phyloP scores from a whole-genome alignment of 2,113 vertebrate species.

The Excalfactoria chinensis region DNA sequence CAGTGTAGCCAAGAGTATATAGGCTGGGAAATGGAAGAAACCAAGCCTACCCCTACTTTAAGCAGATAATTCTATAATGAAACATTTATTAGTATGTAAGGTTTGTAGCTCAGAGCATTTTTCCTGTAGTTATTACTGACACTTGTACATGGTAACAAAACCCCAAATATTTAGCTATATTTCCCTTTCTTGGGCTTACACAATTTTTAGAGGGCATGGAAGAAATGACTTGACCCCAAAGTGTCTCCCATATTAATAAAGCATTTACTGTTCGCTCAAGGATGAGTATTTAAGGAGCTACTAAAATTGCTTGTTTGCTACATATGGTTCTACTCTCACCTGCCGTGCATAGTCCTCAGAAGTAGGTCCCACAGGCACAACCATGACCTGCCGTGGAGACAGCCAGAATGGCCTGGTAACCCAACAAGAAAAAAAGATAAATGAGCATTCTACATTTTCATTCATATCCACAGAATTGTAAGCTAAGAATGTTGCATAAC shows the following conservation, averaged over 20 bases:
- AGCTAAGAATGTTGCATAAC: not conserved
- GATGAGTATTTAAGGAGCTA: not conserved
- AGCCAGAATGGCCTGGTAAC: constrained; percentile 92
- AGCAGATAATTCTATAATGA: not conserved
- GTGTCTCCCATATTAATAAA: accelerated
- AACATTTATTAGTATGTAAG: not conserved
- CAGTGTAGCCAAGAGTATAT: accelerated
- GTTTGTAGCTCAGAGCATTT: not conserved
- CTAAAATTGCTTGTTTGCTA: not conserved
- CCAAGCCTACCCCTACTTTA: not conserved
- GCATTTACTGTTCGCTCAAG: not conserved
- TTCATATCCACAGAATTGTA: not conserved
- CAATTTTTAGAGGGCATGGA: not conserved
- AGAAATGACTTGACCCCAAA: not conserved
- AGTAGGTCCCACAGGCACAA: constrained; percentile 89
- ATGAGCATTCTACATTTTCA: not conserved
- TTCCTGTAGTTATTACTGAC: not conserved
- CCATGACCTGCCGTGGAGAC: constrained; percentile 92
- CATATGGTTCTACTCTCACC: constrained; percentile 71
- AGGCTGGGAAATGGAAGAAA: not conserved
- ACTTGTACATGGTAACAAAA: not conserved
- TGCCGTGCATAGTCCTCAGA: constrained; percentile 87
- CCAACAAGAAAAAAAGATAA: not conserved
- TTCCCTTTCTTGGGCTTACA: not conserved
- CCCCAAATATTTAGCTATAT: not conserved